These are phyloP conservation scores for Cirrhinus molitorella DNA, from an alignment of 2,797 vertebrate genomes.

Conservation along the genomic window DNA sequence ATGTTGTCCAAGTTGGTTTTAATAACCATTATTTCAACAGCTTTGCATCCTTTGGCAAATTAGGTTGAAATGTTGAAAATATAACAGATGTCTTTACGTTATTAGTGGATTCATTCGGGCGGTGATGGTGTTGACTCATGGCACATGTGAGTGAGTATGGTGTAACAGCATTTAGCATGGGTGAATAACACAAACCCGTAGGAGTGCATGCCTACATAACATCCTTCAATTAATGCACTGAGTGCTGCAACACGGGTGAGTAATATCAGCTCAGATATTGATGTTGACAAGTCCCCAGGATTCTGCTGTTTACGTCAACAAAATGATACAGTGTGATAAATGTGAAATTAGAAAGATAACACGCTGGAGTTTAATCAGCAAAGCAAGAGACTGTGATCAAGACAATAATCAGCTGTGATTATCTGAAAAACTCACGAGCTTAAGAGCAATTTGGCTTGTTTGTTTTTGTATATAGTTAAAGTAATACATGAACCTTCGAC, in stretches of 20 bases:
- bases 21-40: background rate
- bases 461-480: background rate
- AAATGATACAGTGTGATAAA: constrained; percentile 26
- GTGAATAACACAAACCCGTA: constrained; percentile 36
- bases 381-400: background rate
- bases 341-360: constrained; percentile 17
- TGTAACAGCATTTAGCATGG: constrained; percentile 11
- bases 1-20: background rate
- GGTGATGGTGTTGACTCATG: constrained; percentile 31
- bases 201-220: constrained; percentile 40
- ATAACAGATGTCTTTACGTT: constrained; percentile 40
- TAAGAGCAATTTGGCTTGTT: background rate
- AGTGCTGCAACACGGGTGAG: constrained; percentile 28
- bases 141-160: constrained; percentile 13
- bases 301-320: constrained; percentile 36
- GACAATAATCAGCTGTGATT: background rate
- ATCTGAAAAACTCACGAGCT: background rate
- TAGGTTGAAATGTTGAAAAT: constrained; percentile 24
- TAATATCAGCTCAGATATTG: constrained; percentile 39
- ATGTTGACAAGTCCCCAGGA: constrained; percentile 13
- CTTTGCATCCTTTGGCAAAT: constrained; percentile 9
- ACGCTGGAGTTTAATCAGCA: background rate
- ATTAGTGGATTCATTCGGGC: background rate
- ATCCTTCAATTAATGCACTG: constrained; percentile 30
- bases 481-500: no score